Conservation (phyloP, 2,113 vertebrate genomes). For the Cyanistes caeruleus region DNA sequence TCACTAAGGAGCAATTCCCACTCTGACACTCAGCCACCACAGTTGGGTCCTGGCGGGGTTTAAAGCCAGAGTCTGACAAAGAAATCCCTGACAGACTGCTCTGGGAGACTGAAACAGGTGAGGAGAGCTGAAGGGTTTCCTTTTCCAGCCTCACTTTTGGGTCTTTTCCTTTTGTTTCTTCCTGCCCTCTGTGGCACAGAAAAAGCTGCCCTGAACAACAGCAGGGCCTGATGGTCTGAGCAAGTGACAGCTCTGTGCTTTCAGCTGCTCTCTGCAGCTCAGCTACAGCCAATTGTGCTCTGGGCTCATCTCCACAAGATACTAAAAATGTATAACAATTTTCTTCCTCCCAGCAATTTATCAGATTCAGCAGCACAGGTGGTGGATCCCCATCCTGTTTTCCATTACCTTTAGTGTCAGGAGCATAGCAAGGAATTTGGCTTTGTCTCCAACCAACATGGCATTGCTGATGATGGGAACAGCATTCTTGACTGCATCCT, state of each 20-base stretch:
- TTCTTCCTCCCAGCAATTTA: neutral
- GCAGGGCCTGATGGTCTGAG: neutral
- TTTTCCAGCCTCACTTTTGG: neutral
- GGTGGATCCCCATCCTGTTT: neutral
- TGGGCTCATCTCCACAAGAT: no score
- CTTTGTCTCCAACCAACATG: slow-evolving; percentile 90
- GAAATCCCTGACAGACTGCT: neutral
- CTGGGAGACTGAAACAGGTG: rapidly evolving
- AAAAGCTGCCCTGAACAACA: neutral
- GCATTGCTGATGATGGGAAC: slow-evolving; percentile 92
- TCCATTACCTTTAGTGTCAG: slow-evolving; percentile 87
- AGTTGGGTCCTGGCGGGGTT: rapidly evolving
- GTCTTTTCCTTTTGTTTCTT: neutral
- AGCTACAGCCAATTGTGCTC: neutral
- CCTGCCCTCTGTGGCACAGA: neutral
- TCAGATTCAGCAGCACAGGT: neutral
- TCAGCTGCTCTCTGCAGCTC: neutral
- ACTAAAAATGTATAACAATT: rapidly evolving
- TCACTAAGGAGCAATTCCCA: neutral
- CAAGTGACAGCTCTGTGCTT: neutral
- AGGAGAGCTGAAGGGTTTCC: neutral
- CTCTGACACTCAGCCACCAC: neutral
- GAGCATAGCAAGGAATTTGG: slow-evolving; percentile 88
- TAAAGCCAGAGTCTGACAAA: neutral
- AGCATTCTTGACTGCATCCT: slow-evolving; percentile 84